Conservation (phyloP, 2,888 invertebrate genomes). For the Diplazon laetatorius region DNA sequence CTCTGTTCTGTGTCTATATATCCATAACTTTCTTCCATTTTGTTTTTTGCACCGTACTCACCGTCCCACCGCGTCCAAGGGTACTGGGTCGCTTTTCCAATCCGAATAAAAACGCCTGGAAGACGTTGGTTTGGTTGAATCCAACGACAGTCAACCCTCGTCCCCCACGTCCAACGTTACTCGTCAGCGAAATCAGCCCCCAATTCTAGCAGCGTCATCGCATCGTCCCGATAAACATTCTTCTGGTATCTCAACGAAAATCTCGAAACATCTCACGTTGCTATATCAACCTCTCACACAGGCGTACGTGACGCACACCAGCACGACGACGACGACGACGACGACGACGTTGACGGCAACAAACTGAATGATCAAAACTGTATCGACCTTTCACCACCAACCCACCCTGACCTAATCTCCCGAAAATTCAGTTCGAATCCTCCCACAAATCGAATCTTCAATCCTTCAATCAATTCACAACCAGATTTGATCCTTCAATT, state of each 20-base stretch:
- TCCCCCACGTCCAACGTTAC: constrained; percentile 15
- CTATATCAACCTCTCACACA: not conserved
- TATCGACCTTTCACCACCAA: too few species aligned
- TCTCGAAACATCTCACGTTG: constrained; percentile 42
- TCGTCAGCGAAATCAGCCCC: constrained; percentile 62
- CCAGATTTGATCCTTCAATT: too few species aligned
- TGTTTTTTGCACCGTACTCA: constrained; percentile 34
- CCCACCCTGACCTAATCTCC: too few species aligned
- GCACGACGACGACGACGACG: not conserved
- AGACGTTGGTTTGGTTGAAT: not conserved
- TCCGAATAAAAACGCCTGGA: constrained; percentile 21
- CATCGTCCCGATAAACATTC: constrained; percentile 28
- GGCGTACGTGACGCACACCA: not conserved
- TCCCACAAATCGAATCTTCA: too few species aligned
- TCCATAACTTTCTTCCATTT: not conserved
- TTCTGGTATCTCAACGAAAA: constrained; percentile 22
- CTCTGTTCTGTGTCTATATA: not conserved
- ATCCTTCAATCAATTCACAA: too few species aligned
- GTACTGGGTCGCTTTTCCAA: constrained; percentile 23
- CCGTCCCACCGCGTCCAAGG: constrained; percentile 46
- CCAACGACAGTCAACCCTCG: constrained; percentile 21
- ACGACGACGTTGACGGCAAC: too few species aligned
- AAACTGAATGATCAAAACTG: too few species aligned
- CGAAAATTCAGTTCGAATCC: too few species aligned
- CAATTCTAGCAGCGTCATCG: constrained; percentile 64